phyloP scores from a whole-genome alignment of 2,888 invertebrate genomes.

The Tenthredo mesomela region DNA sequence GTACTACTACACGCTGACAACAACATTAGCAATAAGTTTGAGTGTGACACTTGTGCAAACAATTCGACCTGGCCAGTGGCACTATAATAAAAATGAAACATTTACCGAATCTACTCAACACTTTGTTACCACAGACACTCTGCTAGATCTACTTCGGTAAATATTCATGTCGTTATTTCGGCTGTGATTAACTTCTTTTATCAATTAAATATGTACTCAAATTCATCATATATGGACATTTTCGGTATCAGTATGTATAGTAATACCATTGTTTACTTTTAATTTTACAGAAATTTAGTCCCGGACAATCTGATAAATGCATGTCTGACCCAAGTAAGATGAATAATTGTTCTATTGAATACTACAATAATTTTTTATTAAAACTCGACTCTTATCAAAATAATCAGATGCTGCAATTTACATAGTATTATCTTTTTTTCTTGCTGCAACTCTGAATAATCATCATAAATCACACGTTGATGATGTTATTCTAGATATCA shows the following conservation, averaged over 20 bases:
- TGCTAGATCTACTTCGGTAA: slow-evolving; percentile 93
- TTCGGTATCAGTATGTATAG: neutral
- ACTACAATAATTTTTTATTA: slow-evolving; percentile 79
- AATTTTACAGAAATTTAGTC: slow-evolving; percentile 85
- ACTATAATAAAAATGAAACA: slow-evolving; percentile 52
- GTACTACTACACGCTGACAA: slow-evolving; percentile 94
- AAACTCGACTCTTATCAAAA: neutral
- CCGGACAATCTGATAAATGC: slow-evolving; percentile 94
- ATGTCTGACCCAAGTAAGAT: slow-evolving; percentile 81
- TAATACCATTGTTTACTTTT: neutral
- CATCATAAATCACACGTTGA: neutral
- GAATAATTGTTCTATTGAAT: slow-evolving; percentile 73
- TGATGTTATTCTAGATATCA: neutral
- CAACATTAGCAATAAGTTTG: slow-evolving; percentile 92
- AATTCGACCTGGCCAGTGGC: slow-evolving; percentile 88
- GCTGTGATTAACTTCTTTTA: neutral
- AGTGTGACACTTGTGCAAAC: slow-evolving; percentile 92
- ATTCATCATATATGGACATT: neutral
- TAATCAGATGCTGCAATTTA: neutral
- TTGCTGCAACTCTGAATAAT: neutral
- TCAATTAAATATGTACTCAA: neutral
- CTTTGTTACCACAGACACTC: slow-evolving; percentile 91
- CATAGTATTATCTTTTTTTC: neutral
- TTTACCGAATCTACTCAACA: slow-evolving; percentile 72
- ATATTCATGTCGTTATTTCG: slow-evolving; percentile 17